A percentile compares a stretch with the other conserved stretches of the same genome.
Conservation (phyloP, 2,113 vertebrate species). For the Siniperca knerii region DNA sequence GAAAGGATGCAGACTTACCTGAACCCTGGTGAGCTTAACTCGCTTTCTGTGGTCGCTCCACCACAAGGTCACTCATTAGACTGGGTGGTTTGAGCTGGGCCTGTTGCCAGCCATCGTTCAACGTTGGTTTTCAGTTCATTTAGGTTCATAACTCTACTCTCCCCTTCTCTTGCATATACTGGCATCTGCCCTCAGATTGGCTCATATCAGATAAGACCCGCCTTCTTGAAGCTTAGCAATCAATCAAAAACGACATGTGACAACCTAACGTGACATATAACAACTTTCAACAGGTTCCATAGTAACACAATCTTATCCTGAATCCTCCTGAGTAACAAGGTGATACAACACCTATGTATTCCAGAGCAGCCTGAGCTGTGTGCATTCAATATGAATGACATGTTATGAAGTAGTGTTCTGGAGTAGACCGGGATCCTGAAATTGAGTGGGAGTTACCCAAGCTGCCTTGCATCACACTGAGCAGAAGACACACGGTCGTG, state of each 20-base stretch:
- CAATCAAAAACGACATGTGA: conserved; percentile 7
- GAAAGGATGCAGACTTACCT: neutral
- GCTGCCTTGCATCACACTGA: neutral
- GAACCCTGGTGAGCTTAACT: neutral
- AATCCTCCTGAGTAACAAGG: neutral
- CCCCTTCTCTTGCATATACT: neutral
- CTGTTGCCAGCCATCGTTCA: neutral
- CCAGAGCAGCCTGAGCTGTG: neutral
- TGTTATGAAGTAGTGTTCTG: neutral
- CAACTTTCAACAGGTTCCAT: neutral
- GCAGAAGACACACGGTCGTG: neutral
- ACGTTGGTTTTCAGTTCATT: neutral
- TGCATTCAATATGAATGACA: conserved; percentile 16
- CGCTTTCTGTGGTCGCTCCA: neutral
- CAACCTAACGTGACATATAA: neutral
- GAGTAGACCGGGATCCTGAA: neutral
- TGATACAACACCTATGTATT: neutral
- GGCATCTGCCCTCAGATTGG: neutral
- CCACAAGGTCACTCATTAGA: neutral
- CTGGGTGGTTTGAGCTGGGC: neutral
- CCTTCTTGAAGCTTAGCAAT: neutral
- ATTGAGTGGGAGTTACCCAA: conserved; percentile 14
- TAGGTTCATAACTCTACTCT: neutral
- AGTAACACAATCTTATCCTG: neutral
- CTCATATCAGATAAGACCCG: neutral